Evolutionary conservation across 2,797 vertebrate species (phyloP), one percentile per base, ranked within the genome.

Genomic region (Etheostoma nigrum): DNA sequence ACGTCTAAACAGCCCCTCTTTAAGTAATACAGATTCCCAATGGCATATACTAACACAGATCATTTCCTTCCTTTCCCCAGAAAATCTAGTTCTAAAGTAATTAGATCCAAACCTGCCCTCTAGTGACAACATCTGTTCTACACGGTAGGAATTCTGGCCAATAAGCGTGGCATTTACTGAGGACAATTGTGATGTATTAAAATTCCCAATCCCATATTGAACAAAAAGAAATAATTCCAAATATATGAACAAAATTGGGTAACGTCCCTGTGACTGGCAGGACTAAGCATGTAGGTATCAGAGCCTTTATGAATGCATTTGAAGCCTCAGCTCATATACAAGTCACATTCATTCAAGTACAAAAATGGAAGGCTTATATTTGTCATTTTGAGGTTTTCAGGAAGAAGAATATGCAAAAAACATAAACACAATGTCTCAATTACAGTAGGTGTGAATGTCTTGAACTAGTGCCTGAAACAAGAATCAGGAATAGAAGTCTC

Each of bases 71-170:
- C 51, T 59, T 40, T 44, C 2, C 8, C 21, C 14, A 54, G 30
- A 45, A 16, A 30, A 51, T 19, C 2, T 15, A 6, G 4, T 14
- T 72, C 14, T 5, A 5, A 8, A 40, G 30, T 73, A 57, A 53
- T 44, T 0, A 78, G 54, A 82, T 76, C 27, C 75, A 83, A 77
- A 63, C 23, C 81, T 87, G 88, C 83, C 89, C 85, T 72, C 89
- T 87, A 68, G 82, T 87, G 90, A 44, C 53, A 1, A 12, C 19
- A 76, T 18, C 1, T 27, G 21, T n/a, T 76, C 27, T 33, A 15
- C 21, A 66, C 62, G n/a, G 3, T 0, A 19, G 11, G 19, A 1
- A 57, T 0, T 15, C 12, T 18, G 21, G 10, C 33, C 2, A 14
- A 14, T 55, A 25, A 5, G 3, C 23, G 23, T 15, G 16, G 13